phyloP scores from a whole-genome alignment of 1,140 invertebrate species.

The Lordiphosa collinella region DNA sequence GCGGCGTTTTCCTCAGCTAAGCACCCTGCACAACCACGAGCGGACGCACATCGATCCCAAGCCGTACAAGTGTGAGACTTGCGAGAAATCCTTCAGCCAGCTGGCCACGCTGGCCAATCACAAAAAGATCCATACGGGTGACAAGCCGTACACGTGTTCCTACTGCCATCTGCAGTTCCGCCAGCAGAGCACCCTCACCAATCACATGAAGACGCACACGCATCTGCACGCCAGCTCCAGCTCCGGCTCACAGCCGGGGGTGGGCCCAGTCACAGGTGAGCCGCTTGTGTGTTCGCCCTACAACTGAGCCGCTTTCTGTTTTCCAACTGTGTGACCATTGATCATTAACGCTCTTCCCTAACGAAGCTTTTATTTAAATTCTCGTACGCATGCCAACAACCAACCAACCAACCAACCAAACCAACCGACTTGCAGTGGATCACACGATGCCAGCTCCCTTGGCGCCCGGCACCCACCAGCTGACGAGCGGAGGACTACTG shows the following conservation, averaged over 20 bases:
- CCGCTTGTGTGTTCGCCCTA: constrained; percentile 62
- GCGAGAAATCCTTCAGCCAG: constrained; percentile 77
- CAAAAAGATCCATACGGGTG: constrained; percentile 78
- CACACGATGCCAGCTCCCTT: constrained; percentile 66
- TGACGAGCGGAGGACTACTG: constrained; percentile 56
- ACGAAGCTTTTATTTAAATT: constrained; percentile 80
- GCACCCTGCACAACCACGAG: constrained; percentile 78
- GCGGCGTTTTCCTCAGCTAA: constrained; percentile 74
- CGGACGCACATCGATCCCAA: constrained; percentile 79
- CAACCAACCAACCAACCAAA: constrained; percentile 14
- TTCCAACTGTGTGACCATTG: constrained; percentile 69
- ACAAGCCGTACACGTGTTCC: constrained; percentile 78
- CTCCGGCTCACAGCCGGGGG: constrained; percentile 33
- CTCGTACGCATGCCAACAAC: constrained; percentile 69
- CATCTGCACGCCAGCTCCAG: constrained; percentile 48
- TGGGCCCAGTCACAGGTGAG: constrained; percentile 45
- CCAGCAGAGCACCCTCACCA: constrained; percentile 76
- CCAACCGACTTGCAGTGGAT: constrained; percentile 51
- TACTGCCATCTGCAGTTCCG: constrained; percentile 78
- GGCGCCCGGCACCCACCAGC: constrained; percentile 55
- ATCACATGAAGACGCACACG: constrained; percentile 79
- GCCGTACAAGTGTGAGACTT: constrained; percentile 78
- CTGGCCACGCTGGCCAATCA: constrained; percentile 75
- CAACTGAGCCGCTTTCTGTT: constrained; percentile 75
- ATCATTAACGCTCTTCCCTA: constrained; percentile 78